Evolutionary conservation across 2,113 vertebrate species (phyloP), one percentile per base, ranked within the genome.

Genomic region (Empidonax alnorum): DNA sequence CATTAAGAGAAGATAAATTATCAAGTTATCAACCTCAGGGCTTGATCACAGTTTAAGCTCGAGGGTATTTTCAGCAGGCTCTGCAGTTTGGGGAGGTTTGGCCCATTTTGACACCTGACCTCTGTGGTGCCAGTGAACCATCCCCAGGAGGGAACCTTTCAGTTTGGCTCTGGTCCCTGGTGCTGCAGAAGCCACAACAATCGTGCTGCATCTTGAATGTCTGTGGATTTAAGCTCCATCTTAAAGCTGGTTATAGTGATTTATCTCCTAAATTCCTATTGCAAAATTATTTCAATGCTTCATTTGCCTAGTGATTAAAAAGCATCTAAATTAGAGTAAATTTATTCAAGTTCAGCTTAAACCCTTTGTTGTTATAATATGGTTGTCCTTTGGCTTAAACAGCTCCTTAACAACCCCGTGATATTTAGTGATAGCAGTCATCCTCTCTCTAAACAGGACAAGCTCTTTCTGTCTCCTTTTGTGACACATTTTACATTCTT

Each of bases 301-400:
- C 44, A 56, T 96, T 95, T 91, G 62, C 74, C 49, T 93, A n/a
- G 84, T 82, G 86, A 95, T 95, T 97, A 89, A 81, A 77, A 92
- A 72, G 61, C 66, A 81, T 85, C 65, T 87, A 85, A 94, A 81
- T 82, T 84, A 56, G 41, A 39, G 58, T 76, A 73, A 79, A 94
- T 94, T 78, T 91, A 93, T 94, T 91, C 53, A 79, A 89, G 91
- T 92, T 66, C 80, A 62, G 87, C 91, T 94, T 79, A 23, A 44
- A 79, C 41, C 16, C 58, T 95, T 95, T 96, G 87, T 94, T 95
- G 53, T 82, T 89, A 68, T 20, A 68, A 46, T 10, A 15, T 21
- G 73, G 73, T 76, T 79, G 66, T 93, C 91, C 50, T 89, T 89
- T 94, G 87, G 44, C 69, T 95, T 89, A 91, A 95, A 66, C 37